phyloP scores from a whole-genome alignment of 1,140 invertebrate species.

The Catajapyx aquilonaris region DNA sequence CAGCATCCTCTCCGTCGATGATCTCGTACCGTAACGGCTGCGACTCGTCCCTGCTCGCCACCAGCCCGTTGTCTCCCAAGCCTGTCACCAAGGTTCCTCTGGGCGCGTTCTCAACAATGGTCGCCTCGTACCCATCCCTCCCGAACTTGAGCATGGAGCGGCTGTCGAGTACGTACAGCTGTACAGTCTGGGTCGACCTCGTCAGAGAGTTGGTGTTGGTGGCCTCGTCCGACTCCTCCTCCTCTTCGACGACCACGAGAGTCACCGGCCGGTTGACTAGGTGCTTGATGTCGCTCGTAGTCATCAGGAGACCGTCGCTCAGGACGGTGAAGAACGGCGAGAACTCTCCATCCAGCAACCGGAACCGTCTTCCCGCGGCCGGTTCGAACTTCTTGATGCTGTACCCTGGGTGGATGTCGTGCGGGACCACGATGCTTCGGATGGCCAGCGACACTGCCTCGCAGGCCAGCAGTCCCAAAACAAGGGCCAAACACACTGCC shows the following conservation, averaged over 20 bases:
- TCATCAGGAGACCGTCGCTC: constrained; percentile 75
- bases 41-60: constrained; percentile 21
- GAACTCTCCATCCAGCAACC: constrained; percentile 48
- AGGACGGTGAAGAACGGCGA: constrained; percentile 67
- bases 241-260: constrained; percentile 56
- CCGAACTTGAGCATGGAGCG: constrained; percentile 55
- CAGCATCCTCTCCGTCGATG: constrained; percentile 26
- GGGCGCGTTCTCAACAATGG: constrained; percentile 47
- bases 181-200: constrained; percentile 55
- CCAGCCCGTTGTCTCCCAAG: constrained; percentile 39
- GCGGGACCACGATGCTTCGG: constrained; percentile 22
- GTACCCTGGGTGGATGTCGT: constrained; percentile 67
- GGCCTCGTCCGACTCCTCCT: too few species aligned
- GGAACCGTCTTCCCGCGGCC: constrained; percentile 32
- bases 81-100: constrained; percentile 40
- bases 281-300: constrained; percentile 55
- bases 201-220: too few species aligned
- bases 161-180: constrained; percentile 60
- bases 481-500: neutral
- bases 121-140: constrained; percentile 36
- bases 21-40: constrained; percentile 51
- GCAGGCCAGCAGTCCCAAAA: neutral
- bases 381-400: constrained; percentile 47
- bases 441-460: constrained; percentile 9
- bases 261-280: constrained; percentile 57